phyloP scores from a whole-genome alignment of 2,888 invertebrate species.

The Romanomermis culicivorax region DNA sequence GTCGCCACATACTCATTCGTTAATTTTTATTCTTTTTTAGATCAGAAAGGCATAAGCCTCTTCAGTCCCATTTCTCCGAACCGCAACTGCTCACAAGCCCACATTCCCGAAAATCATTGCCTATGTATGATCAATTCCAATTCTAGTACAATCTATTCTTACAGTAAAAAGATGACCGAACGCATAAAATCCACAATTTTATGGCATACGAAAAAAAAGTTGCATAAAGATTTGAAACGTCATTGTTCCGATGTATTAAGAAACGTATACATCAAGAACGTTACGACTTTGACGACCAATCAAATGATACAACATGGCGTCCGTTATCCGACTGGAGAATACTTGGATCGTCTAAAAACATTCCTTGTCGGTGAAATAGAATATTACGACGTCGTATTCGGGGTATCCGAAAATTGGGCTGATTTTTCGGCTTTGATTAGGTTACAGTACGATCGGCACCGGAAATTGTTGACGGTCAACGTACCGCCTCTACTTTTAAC shows the following conservation, averaged over 20 bases:
- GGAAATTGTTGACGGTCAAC: neutral
- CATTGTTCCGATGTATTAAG: neutral
- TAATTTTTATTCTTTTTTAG: no score
- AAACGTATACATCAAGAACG: neutral
- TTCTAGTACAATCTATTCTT: neutral
- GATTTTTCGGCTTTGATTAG: neutral
- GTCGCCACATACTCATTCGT: no score
- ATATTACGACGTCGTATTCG: neutral
- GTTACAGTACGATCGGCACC: neutral
- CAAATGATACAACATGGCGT: conserved; percentile 2
- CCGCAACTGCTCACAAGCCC: conserved; percentile 37
- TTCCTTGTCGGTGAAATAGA: neutral
- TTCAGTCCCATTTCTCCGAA: conserved; percentile 2
- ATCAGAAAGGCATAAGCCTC: neutral
- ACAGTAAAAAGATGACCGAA: neutral
- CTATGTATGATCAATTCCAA: neutral
- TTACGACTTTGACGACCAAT: neutral
- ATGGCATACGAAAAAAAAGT: neutral
- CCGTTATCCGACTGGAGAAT: neutral
- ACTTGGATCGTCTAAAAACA: neutral
- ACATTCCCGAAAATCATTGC: neutral
- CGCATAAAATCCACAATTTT: neutral
- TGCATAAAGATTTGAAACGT: neutral
- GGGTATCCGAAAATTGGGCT: neutral
- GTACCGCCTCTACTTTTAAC: neutral